Percentiles rank a stretch among this genome's conserved stretches.
These are phyloP conservation scores for Laticauda colubrina DNA, from an alignment of 2,113 vertebrate genomes.

Conservation along the genomic window DNA sequence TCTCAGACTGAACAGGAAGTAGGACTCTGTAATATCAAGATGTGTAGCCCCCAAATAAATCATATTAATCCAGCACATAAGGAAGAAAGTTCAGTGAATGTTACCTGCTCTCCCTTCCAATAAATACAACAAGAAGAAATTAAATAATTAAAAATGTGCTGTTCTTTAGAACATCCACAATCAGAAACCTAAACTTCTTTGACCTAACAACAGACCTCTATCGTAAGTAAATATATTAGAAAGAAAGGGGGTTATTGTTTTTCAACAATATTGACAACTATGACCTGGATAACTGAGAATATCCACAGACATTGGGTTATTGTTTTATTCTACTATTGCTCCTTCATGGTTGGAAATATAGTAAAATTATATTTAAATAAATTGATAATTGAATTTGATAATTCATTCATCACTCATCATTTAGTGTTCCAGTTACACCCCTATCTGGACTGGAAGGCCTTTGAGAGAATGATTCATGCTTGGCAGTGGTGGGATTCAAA, in stretches of 20 bases:
- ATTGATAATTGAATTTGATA: not conserved
- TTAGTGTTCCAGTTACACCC: too few relatives aligned
- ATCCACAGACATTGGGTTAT: too few relatives aligned
- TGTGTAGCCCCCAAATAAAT: not conserved
- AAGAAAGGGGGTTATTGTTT: not conserved
- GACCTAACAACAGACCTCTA: not conserved
- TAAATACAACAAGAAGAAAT: not conserved
- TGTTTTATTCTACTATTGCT: not conserved
- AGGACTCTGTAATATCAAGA: not conserved
- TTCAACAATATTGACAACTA: too few relatives aligned
- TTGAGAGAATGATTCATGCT: too few relatives aligned
- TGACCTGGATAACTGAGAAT: too few relatives aligned
- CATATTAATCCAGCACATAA: not conserved
- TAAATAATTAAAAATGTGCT: not conserved
- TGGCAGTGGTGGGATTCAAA: too few relatives aligned
- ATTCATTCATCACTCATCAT: too few relatives aligned
- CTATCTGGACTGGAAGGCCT: too few relatives aligned
- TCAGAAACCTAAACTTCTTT: not conserved
- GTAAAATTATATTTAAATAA: not conserved
- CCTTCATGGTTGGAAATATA: not conserved
- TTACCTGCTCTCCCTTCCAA: too few relatives aligned
- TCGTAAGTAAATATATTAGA: not conserved
- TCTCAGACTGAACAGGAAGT: not conserved
- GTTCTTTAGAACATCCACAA: not conserved
- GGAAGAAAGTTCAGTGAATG: not conserved